phyloP scores from a whole-genome alignment of 2,113 vertebrate species.

The Opisthocomus hoazin region DNA sequence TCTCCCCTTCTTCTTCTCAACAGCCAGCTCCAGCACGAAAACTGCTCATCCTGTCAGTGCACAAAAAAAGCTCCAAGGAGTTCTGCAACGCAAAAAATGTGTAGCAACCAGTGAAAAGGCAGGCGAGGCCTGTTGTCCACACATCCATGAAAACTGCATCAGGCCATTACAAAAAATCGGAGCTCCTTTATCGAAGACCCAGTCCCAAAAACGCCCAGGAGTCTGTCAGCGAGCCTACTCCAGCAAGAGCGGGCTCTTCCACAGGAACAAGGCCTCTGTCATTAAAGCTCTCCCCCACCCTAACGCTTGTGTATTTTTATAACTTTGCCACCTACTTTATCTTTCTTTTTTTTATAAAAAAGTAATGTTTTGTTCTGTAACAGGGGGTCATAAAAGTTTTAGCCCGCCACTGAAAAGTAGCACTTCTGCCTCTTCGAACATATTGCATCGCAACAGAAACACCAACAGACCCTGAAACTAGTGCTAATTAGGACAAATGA shows the following conservation, averaged over 20 bases:
- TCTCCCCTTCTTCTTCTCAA: neutral
- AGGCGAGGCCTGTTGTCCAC: neutral
- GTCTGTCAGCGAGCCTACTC: neutral
- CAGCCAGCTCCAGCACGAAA: neutral
- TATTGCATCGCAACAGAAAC: neutral
- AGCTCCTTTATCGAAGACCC: neutral
- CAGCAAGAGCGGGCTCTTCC: neutral
- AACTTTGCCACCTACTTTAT: neutral
- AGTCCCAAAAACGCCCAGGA: neutral
- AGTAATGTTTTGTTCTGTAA: neutral
- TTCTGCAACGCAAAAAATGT: neutral
- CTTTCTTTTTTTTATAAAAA: neutral
- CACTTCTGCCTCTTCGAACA: neutral
- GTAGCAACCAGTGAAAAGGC: neutral
- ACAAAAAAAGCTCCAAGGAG: neutral
- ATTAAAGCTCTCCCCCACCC: neutral
- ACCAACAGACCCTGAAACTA: neutral
- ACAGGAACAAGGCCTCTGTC: neutral
- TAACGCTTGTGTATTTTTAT: neutral
- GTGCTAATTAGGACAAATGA: neutral
- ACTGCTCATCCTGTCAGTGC: neutral
- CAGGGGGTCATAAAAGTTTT: neutral
- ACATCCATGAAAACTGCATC: neutral
- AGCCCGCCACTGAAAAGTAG: neutral
- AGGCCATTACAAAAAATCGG: neutral